A percentile compares a stretch with the other conserved stretches of the same genome.
Evolutionary conservation across 2,797 vertebrate species (phyloP).

Genomic region (Bradypus variegatus): DNA sequence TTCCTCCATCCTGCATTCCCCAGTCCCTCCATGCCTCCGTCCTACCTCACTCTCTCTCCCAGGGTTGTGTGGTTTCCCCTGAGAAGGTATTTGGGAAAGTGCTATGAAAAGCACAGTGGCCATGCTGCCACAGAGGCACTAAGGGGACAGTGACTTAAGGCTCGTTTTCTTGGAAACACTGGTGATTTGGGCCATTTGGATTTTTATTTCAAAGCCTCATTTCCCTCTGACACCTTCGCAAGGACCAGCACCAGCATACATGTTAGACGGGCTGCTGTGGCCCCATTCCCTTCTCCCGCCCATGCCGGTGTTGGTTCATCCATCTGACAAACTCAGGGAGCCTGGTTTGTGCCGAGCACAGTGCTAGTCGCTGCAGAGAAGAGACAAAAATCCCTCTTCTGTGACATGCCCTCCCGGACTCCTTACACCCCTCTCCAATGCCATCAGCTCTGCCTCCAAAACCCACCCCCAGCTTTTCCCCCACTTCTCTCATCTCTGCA

Average conservation of each 20-base stretch:
- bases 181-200: not conserved
- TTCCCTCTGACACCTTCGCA: not conserved
- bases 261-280: not conserved
- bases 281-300: not conserved
- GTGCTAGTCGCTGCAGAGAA: not conserved
- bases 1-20: not conserved
- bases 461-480: not conserved
- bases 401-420: not conserved
- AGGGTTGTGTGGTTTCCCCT: rapidly evolving
- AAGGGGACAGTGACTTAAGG: not conserved
- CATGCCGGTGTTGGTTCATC: not conserved
- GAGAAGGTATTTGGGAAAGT: not conserved
- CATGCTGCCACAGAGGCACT: not conserved
- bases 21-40: not conserved
- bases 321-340: not conserved
- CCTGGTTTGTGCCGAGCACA: not conserved
- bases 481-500: not conserved
- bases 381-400: not conserved
- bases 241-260: not conserved
- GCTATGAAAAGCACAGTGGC: not conserved
- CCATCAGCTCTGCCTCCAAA: not conserved
- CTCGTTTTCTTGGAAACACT: not conserved
- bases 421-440: not conserved
- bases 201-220: not conserved
- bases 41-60: not conserved